Evolutionary conservation across 2,888 invertebrate species (phyloP), one percentile per base, ranked within the genome.

Genomic region (Petrophora chlorosata): DNA sequence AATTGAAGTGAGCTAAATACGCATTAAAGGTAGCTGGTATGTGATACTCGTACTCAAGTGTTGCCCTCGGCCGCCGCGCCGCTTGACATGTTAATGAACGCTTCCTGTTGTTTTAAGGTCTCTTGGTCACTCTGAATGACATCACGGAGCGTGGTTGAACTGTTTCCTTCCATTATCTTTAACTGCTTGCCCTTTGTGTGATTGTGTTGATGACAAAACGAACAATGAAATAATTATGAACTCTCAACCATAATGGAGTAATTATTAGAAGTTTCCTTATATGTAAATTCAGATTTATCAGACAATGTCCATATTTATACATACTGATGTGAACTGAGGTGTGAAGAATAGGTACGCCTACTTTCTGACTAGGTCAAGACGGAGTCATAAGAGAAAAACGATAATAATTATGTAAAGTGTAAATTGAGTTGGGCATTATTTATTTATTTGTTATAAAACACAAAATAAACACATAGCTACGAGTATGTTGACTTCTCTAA

Each of bases 61-160:
- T 19, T 35, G 50, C 38, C 45, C 56, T 58, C 43, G 48, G 26
- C 42, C 46, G 32, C 62, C 64, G n/a, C n/a, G n/a, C n/a, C n/a
- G 56, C 61, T 60, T 55, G 61, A 53, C 61, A 63, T 57, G 65
- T 40, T 73, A 72, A 73, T 63, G 65, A 72, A 71, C 58, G 63
- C 66, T 76, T 77, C 77, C 77, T 76, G 77, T 76, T 70, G 56
- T 65, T 63, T 58, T 61, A 60, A 60, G 63, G 62, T 61, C 63
- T 50, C 61, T 61, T 56, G 56, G 54, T 57, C 64, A 56, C 42
- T 51, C 39, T 52, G 47, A 53, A 62, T 76, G 74, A 75, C 63
- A 67, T 76, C 76, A 74, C 53, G 56, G 35, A 55, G 39, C 49
- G 47, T 56, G 51, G 61, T 44, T 56, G 42, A 61, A 50, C 64